These are phyloP conservation scores for Philopotamus ludificatus DNA, from an alignment of 1,140 invertebrate species.

Conservation along the genomic window DNA sequence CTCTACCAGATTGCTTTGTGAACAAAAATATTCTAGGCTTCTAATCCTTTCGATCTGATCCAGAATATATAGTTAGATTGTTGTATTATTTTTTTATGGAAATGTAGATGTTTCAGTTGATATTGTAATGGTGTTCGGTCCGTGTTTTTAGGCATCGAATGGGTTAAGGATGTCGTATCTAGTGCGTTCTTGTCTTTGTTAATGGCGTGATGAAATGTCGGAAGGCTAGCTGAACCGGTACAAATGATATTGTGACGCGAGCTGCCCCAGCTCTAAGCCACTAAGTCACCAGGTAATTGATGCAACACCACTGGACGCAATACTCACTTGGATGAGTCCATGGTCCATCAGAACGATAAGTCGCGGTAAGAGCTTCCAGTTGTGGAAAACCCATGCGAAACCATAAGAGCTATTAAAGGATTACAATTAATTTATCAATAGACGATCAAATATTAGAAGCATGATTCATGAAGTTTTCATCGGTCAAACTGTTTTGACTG, in stretches of 20 bases:
- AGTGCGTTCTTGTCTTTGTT: neutral
- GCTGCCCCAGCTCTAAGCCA: constrained; percentile 24
- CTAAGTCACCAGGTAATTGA: constrained; percentile 36
- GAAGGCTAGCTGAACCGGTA: constrained; percentile 10
- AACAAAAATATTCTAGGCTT: too few species aligned
- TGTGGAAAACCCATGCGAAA: too few species aligned
- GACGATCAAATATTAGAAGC: neutral
- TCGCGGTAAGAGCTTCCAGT: neutral
- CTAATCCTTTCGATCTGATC: too few species aligned
- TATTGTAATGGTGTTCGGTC: neutral
- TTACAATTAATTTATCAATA: too few species aligned
- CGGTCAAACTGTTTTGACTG: too few species aligned
- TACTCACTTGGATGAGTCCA: neutral
- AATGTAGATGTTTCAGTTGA: too few species aligned
- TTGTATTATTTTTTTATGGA: too few species aligned
- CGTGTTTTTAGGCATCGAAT: neutral
- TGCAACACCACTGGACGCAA: constrained; percentile 11
- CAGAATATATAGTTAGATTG: too few species aligned
- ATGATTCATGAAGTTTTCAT: too few species aligned
- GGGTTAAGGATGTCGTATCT: neutral
- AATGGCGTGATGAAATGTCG: neutral
- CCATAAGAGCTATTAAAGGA: too few species aligned
- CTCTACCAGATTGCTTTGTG: too few species aligned
- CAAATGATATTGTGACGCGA: constrained; percentile 27
- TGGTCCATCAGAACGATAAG: neutral